A percentile compares a stretch with the other conserved stretches of the same genome.
phyloP scores from a whole-genome alignment of 2,888 invertebrate species.

The Steinernema scapterisci region DNA sequence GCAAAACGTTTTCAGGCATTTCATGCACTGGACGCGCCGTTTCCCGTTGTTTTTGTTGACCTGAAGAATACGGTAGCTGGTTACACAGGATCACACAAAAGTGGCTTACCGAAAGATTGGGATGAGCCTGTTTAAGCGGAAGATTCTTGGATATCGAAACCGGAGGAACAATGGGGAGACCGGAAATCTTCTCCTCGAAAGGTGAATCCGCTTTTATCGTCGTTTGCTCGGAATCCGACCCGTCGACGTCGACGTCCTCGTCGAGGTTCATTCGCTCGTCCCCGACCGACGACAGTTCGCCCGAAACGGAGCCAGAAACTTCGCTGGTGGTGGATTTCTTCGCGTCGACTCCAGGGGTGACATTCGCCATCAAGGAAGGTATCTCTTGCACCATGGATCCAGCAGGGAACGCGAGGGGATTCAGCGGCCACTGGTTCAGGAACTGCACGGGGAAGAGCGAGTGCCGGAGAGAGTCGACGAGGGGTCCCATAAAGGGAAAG shows the following conservation, averaged over 20 bases:
- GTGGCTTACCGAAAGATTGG: background rate
- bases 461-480: slow-evolving; percentile 22
- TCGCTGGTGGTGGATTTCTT: slow-evolving; percentile 1
- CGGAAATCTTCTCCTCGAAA: background rate
- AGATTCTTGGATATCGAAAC: background rate
- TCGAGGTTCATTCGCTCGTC: slow-evolving; percentile 13
- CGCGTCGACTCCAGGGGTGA: background rate
- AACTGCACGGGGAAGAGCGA: slow-evolving; percentile 23
- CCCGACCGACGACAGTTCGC: background rate
- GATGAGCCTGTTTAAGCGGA: slow-evolving; percentile 21
- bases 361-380: background rate
- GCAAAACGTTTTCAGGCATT: slow-evolving; percentile 97
- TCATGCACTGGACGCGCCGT: slow-evolving; percentile 76
- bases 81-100: background rate
- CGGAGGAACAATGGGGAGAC: background rate
- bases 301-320: background rate
- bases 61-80: slow-evolving; percentile 4
- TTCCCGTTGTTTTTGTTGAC: slow-evolving; percentile 39
- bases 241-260: slow-evolving; percentile 17
- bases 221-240: slow-evolving; percentile 11
- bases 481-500: slow-evolving; percentile 13
- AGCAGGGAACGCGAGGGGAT: slow-evolving; percentile 12
- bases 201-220: background rate
- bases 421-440: slow-evolving; percentile 15
- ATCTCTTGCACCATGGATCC: background rate